Evolutionary conservation across 64 coral and sea anemone genomes (phyloP), one percentile per base, ranked within the genome.

Genomic region (Stichodactyla mertensii): DNA sequence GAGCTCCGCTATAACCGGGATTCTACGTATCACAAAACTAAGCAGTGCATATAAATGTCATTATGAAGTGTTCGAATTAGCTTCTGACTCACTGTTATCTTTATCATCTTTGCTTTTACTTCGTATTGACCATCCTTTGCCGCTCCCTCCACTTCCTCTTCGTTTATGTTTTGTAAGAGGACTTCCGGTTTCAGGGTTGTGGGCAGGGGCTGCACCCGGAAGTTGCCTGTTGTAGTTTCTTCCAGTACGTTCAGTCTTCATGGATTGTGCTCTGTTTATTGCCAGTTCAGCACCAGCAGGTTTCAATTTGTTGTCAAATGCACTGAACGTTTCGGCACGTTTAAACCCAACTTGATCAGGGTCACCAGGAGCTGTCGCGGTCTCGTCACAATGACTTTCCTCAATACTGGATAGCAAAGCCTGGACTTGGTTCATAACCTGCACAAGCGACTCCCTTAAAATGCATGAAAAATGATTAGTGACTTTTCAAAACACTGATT

Each of bases 321-420:
- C 91, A 86, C 94, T 97, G 77, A 97, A 97, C 15, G 94, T 97
- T 74, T 93, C 94, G 10, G 94, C 94, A 55, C 94, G 91, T 84
- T 97, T 97, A 57, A 90, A 90, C 19, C 88, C 94, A 52, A 88
- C 62, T 5, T 52, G 24, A 55, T 77, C 84, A 64, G 70, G 70
- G 85, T 88, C 59, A 86, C 51, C 19, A 23, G 87, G 10, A 52
- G 90, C 20, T 11, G 78, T 18, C 23, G 79, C 51, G 57, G 64
- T 77, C 19, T 89, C 94, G 56, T 57, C n/a, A 23, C 55, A 61
- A 4, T 54, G 55, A 88, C 71, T 85, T 7, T 87, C 52, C 10
- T 92, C 94, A 10, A 83, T 87, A 58, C 80, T 86, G 19, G 78
- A 70, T 16, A 92, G 16, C 54, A 61, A 64, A 1, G 82, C 69